phyloP scores from a whole-genome alignment of 2,113 vertebrate genomes.

The Gymnarchus niloticus region DNA sequence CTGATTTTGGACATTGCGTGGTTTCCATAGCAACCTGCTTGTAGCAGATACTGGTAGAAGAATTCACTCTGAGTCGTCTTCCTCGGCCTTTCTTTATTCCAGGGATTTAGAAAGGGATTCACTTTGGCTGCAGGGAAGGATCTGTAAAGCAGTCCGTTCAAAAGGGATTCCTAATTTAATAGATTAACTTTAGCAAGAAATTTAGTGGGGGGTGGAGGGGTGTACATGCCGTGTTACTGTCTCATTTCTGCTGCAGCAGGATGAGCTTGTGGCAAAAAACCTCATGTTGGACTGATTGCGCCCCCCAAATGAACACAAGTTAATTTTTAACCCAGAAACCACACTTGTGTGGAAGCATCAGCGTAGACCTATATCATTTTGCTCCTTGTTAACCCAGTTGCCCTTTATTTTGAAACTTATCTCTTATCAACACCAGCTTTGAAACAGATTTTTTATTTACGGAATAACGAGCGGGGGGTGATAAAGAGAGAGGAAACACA shows the following conservation, averaged over 20 bases:
- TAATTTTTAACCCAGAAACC: not conserved
- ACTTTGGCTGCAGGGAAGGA: not conserved
- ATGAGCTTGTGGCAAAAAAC: not conserved
- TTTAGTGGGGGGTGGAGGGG: not conserved
- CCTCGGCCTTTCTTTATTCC: slow-evolving; percentile 6
- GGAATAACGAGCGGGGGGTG: not conserved
- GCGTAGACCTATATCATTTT: no score
- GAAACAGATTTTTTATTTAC: not conserved
- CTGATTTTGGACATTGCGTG: not conserved
- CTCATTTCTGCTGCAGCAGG: not conserved
- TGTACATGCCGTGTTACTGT: not conserved
- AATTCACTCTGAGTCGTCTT: not conserved
- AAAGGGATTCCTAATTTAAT: slow-evolving; percentile 1
- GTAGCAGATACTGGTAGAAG: not conserved
- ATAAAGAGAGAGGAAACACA: not conserved
- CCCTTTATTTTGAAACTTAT: not conserved
- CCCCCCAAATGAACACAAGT: not conserved
- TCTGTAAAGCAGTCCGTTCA: not conserved
- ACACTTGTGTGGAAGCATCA: no score
- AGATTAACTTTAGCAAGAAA: not conserved
- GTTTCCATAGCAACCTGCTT: not conserved
- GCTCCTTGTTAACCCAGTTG: not conserved
- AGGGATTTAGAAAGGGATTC: not conserved
- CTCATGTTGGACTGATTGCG: not conserved
- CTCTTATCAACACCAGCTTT: not conserved